phyloP scores from a whole-genome alignment of 2,113 vertebrate genomes.

The Morone saxatilis region DNA sequence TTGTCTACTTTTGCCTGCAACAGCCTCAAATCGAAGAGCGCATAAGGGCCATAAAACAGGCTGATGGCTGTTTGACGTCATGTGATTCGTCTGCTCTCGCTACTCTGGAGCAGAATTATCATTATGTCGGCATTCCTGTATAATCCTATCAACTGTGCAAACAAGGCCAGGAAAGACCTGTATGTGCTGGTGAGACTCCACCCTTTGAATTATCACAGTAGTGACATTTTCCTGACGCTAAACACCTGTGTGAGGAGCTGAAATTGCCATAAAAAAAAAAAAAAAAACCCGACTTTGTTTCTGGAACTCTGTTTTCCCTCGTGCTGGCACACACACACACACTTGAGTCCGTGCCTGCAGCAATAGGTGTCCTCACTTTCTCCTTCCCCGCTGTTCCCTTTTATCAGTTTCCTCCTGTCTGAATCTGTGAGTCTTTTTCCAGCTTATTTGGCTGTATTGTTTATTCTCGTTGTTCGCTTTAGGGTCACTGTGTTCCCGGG shows the following conservation, averaged over 20 bases:
- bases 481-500: slow-evolving; percentile 49
- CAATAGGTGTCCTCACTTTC: slow-evolving; percentile 55
- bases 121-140: slow-evolving; percentile 24
- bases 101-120: slow-evolving; percentile 27
- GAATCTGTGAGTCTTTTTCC: slow-evolving; percentile 33
- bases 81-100: slow-evolving; percentile 6
- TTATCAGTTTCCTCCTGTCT: slow-evolving; percentile 43
- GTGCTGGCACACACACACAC: background rate
- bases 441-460: slow-evolving; percentile 34
- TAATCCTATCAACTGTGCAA: slow-evolving; percentile 42
- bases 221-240: slow-evolving; percentile 18
- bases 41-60: background rate
- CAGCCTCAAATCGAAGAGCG: background rate
- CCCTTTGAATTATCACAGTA: background rate
- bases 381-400: slow-evolving; percentile 30
- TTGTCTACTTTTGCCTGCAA: background rate
- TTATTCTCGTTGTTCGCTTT: slow-evolving; percentile 26
- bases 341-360: slow-evolving; percentile 47
- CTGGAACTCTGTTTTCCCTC: background rate
- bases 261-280: background rate
- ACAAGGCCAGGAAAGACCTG: background rate
- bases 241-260: slow-evolving; percentile 2
- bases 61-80: slow-evolving; percentile 21
- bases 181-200: background rate
- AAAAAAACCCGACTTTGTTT: slow-evolving; percentile 7